phyloP scores from a whole-genome alignment of 2,888 invertebrate genomes.

The Rutpela maculata region DNA sequence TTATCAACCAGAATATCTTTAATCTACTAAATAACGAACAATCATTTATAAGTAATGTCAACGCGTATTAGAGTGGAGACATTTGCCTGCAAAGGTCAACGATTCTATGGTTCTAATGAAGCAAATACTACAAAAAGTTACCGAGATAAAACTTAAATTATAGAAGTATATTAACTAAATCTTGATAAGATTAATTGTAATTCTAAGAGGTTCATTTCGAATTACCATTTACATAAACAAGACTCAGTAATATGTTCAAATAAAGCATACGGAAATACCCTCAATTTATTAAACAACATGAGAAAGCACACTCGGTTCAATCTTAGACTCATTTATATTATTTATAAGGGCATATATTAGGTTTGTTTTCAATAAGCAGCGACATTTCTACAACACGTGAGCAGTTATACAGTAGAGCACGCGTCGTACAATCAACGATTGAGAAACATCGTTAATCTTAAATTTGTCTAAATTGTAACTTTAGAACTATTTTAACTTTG shows the following conservation, averaged over 20 bases:
- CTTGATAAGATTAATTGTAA: conserved; percentile 18
- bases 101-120: not conserved
- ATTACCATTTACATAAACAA: conserved; percentile 29
- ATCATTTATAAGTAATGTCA: not conserved
- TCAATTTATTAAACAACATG: conserved; percentile 18
- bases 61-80: not conserved
- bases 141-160: too few relatives aligned
- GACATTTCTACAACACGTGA: conserved; percentile 59
- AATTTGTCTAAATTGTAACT: conserved; percentile 67
- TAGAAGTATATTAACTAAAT: not conserved
- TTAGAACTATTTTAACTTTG: conserved; percentile 61
- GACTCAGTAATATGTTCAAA: conserved; percentile 22
- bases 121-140: not conserved
- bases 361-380: conserved; percentile 58
- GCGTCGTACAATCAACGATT: conserved; percentile 65
- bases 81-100: not conserved
- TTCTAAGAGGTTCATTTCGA: conserved; percentile 7
- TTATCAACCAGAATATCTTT: not conserved
- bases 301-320: conserved; percentile 26
- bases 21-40: not conserved
- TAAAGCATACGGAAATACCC: conserved; percentile 12
- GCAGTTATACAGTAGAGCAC: conserved; percentile 52
- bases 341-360: conserved; percentile 48
- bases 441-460: conserved; percentile 67
- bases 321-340: conserved; percentile 30